Conservation (phyloP, 2,113 vertebrate species). For the Bombycilla garrulus region DNA sequence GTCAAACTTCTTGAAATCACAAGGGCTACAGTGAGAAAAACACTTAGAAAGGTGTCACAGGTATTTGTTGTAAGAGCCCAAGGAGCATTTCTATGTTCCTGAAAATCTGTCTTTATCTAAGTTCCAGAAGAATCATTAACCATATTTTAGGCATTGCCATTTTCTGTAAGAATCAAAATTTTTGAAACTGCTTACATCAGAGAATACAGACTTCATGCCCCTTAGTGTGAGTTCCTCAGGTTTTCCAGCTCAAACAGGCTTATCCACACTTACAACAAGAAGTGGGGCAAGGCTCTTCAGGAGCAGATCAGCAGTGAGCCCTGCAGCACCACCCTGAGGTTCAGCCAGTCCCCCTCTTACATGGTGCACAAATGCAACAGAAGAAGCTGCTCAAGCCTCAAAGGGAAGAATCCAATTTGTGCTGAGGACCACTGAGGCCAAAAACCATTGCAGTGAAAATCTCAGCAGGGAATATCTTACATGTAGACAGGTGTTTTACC, state of each 20-base stretch:
- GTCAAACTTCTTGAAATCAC: not conserved
- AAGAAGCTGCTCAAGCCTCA: not conserved
- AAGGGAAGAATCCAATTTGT: not conserved
- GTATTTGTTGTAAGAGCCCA: not conserved
- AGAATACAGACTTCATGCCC: not conserved
- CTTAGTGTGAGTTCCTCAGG: not conserved
- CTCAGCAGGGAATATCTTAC: not conserved
- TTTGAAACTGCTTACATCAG: not conserved
- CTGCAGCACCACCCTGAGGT: not conserved
- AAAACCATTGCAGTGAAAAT: not conserved
- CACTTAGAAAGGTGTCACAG: not conserved
- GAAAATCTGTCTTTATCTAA: not conserved
- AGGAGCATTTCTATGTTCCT: not conserved
- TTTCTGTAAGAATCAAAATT: not conserved
- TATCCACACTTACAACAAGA: not conserved
- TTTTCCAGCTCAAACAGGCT: not conserved
- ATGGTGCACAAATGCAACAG: not conserved
- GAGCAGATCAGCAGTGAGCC: not conserved
- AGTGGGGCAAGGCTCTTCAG: not conserved
- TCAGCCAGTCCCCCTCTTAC: not conserved
- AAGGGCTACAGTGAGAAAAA: not conserved
- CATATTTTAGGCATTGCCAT: not conserved
- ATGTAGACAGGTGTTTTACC: accelerated
- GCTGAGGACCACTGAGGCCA: not conserved
- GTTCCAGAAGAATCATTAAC: not conserved